Evolutionary conservation across 2,113 vertebrate genomes (phyloP).

Genomic region (Hiodon tergisus): DNA sequence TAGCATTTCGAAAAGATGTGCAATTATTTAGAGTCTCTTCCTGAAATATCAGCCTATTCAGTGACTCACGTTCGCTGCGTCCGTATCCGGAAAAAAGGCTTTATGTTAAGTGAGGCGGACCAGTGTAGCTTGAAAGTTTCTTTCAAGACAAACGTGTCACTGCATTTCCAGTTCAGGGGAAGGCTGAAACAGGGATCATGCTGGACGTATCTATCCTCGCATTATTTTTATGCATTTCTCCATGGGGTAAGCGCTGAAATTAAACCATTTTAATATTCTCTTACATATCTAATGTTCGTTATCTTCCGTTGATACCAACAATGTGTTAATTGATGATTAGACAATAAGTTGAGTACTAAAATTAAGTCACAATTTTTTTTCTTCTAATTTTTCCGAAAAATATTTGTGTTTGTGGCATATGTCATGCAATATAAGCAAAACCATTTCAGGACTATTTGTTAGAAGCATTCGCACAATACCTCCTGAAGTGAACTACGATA

Average conservation of each 20-base stretch:
- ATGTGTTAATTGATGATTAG: too few species aligned
- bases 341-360: too few species aligned
- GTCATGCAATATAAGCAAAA: background rate
- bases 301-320: background rate
- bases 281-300: background rate
- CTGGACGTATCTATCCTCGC: too few species aligned
- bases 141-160: background rate
- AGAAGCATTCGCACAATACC: slow-evolving; percentile 36
- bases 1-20: too few species aligned
- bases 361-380: too few species aligned
- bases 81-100: too few species aligned
- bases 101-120: background rate
- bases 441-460: slow-evolving; percentile 29
- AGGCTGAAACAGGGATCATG: slow-evolving; percentile 64
- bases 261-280: background rate
- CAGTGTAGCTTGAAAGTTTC: background rate
- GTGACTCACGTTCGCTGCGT: too few species aligned
- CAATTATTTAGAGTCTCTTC: too few species aligned
- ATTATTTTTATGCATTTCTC: background rate
- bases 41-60: too few species aligned
- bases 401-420: too few species aligned
- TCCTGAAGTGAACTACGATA: slow-evolving; percentile 58
- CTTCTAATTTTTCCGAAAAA: too few species aligned
- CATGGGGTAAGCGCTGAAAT: slow-evolving; percentile 2
- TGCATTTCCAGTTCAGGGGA: background rate